phyloP scores from a whole-genome alignment of 2,888 invertebrate species.

The Tyria jacobaeae region DNA sequence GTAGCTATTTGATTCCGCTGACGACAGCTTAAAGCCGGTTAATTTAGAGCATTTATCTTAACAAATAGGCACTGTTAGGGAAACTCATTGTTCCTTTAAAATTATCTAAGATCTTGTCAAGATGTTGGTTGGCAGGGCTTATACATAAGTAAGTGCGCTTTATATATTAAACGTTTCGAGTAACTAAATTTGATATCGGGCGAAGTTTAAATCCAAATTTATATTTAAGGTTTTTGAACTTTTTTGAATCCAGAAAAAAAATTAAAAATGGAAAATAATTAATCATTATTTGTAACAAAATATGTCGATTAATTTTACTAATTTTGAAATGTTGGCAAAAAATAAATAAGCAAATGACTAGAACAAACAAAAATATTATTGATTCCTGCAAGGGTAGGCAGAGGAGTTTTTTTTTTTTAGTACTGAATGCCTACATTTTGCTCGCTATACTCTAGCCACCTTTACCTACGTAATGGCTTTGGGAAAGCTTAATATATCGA shows the following conservation, averaged over 20 bases:
- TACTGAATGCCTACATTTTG: too few species aligned
- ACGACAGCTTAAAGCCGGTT: slow-evolving; percentile 48
- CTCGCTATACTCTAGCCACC: too few species aligned
- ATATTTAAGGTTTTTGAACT: not conserved
- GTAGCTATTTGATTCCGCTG: slow-evolving; percentile 54
- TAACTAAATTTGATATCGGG: slow-evolving; percentile 5
- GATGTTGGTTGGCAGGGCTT: not conserved
- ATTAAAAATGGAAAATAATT: not conserved
- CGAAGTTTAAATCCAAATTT: not conserved
- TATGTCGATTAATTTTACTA: not conserved
- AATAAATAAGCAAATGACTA: not conserved
- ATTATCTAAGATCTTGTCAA: slow-evolving; percentile 10
- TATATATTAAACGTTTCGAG: not conserved
- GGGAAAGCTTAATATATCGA: too few species aligned
- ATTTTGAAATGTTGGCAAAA: not conserved
- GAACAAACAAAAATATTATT: too few species aligned
- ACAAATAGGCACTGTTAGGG: slow-evolving; percentile 42
- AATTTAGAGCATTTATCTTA: slow-evolving; percentile 46
- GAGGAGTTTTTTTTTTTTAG: too few species aligned
- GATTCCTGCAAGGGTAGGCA: too few species aligned
- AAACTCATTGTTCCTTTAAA: slow-evolving; percentile 17
- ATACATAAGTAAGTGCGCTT: not conserved
- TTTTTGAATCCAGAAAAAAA: not conserved
- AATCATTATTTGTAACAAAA: not conserved
- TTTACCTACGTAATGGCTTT: too few species aligned